Evolutionary conservation across 1,140 invertebrate genomes (phyloP), one percentile per base, ranked within the genome.

Genomic region (Neodiprion pinetum): DNA sequence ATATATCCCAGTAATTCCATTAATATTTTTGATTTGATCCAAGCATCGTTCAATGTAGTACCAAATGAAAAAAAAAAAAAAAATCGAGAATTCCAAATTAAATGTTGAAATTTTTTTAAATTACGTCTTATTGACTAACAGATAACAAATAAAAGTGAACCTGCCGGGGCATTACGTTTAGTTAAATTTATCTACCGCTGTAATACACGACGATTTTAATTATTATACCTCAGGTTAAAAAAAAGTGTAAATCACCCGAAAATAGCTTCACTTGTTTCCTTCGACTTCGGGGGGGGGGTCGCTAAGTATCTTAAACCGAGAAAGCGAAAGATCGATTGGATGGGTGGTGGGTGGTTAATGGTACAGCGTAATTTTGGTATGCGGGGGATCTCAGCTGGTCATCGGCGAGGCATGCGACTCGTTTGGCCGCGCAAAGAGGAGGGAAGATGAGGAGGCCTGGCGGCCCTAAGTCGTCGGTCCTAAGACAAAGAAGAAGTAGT

Each of bases 401-500:
- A 53, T 53, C 50, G 50, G 50, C 50, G n/a, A 53, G 50, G 50
- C 50, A 53, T 53, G 50, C 50, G 50, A 53, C 50, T 53, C 50
- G 10, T 53, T 53, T 53, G 50, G 50, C 50, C n/a, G 50, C 10
- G 50, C 50, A 53, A n/a, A 53, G 50, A n/a, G 50, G 10, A 10
- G n/a, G 10, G 50, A 53, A 10, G 50, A n/a, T 53, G 50, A n/a
- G 10, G 50, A 21, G 17, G 17, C 17, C 75, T 73, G 75, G 75
- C 76, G 79, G 76, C 72, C 69, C 65, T 72, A 21, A 21, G 50
- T 53, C 50, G 50, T 53, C 50, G 50, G 50, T 53, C 50, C 50
- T 14, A 79, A 80, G 79, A 80, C 79, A 78, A 79, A 80, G 79
- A 79, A 75, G n/a, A 80, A 80, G 78, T 79, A 80, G 79, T 80